A percentile compares a stretch with the other conserved stretches of the same genome.
phyloP scores from a whole-genome alignment of 2,888 invertebrate species.

The Mechanitis mazaeus region DNA sequence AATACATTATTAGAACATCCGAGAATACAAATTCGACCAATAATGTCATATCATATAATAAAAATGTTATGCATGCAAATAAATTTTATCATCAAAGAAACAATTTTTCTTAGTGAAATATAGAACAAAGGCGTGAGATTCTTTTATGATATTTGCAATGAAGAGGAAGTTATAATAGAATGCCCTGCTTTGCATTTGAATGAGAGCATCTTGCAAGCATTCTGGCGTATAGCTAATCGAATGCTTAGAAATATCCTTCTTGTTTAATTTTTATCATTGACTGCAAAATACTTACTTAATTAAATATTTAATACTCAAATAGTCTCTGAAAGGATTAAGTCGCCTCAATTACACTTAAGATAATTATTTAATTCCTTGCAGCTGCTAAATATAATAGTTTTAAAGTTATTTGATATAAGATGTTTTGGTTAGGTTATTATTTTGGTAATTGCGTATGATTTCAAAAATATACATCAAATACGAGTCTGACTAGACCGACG shows the following conservation, averaged over 20 bases:
- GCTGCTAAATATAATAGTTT: too few relatives aligned
- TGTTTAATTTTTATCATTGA: background rate
- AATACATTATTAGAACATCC: background rate
- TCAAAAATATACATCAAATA: too few relatives aligned
- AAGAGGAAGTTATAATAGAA: conserved; percentile 28
- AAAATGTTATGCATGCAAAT: conserved; percentile 12
- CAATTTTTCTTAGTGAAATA: conserved; percentile 23
- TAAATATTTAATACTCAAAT: too few relatives aligned
- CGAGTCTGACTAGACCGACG: too few relatives aligned
- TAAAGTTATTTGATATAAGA: too few relatives aligned
- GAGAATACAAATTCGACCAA: background rate
- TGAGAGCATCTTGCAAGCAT: conserved; percentile 24
- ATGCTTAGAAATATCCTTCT: conserved; percentile 14
- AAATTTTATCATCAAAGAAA: conserved; percentile 11
- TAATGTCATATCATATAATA: background rate
- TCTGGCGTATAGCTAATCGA: conserved; percentile 18
- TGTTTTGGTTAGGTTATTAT: too few relatives aligned
- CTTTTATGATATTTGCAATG: conserved; percentile 26
- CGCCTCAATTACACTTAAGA: too few relatives aligned
- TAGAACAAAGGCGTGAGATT: conserved; percentile 24
- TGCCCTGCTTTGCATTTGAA: conserved; percentile 29
- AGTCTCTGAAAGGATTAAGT: too few relatives aligned
- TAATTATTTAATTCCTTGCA: too few relatives aligned
- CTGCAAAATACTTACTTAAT: too few relatives aligned
- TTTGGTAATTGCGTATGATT: too few relatives aligned